Base-by-base conservation (phyloP, 1,140 invertebrate species). In the Zaprionus kolodkinae region DNA sequence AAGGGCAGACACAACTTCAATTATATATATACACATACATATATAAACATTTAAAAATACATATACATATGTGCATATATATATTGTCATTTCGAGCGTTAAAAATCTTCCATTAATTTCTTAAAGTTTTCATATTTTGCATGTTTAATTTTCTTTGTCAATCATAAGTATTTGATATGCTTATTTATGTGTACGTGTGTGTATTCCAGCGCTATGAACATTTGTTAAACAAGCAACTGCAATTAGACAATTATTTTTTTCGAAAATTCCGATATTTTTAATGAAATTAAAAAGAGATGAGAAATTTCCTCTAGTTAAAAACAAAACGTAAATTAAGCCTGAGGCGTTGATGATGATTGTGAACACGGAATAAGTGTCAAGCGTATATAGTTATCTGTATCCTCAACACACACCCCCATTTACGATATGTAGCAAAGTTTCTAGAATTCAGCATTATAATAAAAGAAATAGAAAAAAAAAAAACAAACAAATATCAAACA, bases 21-120 rank as follows among this genome's bases (percentile, higher is more conserved):
- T 79, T 87, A 79, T 75, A 83, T 62, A 88, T 66, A 80, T 62
- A 78, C 62, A 79, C 54, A 83, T 50, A 50, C n/a, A 45, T 45
- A 45, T 81, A 78, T 72, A 81, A 61, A 74, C 72, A 85, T 65
- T 21, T 21, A 21, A 21, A 81, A 63, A 74, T 76, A 76, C 40
- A 83, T 25, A 66, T 54, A 70, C 50, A 74, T 78, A 79, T 66
- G 78, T 70, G 70, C 52, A 79, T 69, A 81, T 72, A 65, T 65
- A 60, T 27, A 66, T 40, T 52, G 65, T 89, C 65, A 84, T 88
- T 88, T 88, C 67, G 56, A 73, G 61, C 66, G 64, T 80, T 80
- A 74, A 45, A 84, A 87, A 84, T 88, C 79, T 88, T 89, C 85
- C 85, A 88, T 88, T 78, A 72, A 74, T 60, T 84, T 87, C 79